These are phyloP conservation scores for Propithecus coquereli DNA, from an alignment of 2,113 vertebrate genomes.

Conservation along the genomic window DNA sequence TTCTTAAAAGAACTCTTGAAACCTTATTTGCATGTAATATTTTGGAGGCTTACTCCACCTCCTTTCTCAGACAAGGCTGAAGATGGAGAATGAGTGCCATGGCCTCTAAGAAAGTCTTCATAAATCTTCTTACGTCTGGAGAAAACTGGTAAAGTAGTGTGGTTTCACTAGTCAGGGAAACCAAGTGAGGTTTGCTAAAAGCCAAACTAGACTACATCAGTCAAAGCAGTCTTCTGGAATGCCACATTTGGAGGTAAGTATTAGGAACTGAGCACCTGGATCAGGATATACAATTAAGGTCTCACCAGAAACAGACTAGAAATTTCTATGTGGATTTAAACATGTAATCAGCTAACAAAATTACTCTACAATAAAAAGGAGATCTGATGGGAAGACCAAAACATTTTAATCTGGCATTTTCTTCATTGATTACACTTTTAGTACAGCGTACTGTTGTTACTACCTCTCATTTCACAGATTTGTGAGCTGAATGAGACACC, in stretches of 20 bases:
- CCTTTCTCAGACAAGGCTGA: background rate
- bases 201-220: background rate
- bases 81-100: background rate
- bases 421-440: conserved; percentile 7
- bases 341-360: conserved; percentile 53
- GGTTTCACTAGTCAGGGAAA: background rate
- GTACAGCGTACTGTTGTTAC: background rate
- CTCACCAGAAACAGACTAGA: conserved; percentile 22
- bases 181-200: background rate
- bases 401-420: conserved; percentile 11
- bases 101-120: background rate
- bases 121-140: background rate
- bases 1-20: background rate
- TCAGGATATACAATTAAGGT: conserved; percentile 66
- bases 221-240: conserved; percentile 23
- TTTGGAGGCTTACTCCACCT: background rate
- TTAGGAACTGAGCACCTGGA: conserved; percentile 57
- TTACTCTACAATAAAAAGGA: conserved; percentile 33
- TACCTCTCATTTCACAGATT: background rate
- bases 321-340: conserved; percentile 53
- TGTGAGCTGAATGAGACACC: background rate
- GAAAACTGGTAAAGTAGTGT: background rate
- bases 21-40: background rate
- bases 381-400: background rate
- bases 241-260: conserved; percentile 30